Conservation (phyloP, 2,113 vertebrate species). For the Myiagra hebetior region DNA sequence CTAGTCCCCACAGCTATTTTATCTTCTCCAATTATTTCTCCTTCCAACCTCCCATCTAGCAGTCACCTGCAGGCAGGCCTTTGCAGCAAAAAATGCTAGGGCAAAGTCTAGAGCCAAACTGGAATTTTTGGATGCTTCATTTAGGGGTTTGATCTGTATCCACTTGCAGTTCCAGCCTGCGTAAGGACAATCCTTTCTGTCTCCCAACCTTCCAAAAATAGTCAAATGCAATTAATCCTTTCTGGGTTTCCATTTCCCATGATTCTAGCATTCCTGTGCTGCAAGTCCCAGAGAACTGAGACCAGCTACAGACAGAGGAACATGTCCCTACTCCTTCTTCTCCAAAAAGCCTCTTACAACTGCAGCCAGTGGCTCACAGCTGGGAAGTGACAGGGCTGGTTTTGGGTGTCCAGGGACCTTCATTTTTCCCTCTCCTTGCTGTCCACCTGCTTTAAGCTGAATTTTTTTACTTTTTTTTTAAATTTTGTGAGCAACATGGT, state of each 20-base stretch:
- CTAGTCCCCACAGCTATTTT: not conserved
- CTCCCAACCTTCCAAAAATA: not conserved
- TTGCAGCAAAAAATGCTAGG: not conserved
- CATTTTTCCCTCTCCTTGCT: not conserved
- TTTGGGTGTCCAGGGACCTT: not conserved
- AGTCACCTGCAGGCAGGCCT: not conserved
- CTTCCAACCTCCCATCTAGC: not conserved
- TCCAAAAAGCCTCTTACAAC: not conserved
- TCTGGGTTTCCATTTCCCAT: not conserved
- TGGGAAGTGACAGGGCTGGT: not conserved
- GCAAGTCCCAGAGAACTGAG: not conserved
- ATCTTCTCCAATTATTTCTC: not conserved
- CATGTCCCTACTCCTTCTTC: not conserved
- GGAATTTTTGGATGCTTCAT: not conserved
- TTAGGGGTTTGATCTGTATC: not conserved
- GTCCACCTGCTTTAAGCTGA: not conserved
- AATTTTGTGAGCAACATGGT: accelerated
- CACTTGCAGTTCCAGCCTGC: not conserved
- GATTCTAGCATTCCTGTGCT: not conserved
- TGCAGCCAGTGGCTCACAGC: not conserved
- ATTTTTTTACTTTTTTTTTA: accelerated
- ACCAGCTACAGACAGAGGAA: not conserved
- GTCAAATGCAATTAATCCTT: not conserved
- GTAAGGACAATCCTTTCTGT: not conserved
- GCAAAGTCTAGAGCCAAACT: not conserved